A percentile compares a stretch with the other conserved stretches of the same genome.
Evolutionary conservation across 2,888 invertebrate genomes (phyloP).

Genomic region (Timema podura): DNA sequence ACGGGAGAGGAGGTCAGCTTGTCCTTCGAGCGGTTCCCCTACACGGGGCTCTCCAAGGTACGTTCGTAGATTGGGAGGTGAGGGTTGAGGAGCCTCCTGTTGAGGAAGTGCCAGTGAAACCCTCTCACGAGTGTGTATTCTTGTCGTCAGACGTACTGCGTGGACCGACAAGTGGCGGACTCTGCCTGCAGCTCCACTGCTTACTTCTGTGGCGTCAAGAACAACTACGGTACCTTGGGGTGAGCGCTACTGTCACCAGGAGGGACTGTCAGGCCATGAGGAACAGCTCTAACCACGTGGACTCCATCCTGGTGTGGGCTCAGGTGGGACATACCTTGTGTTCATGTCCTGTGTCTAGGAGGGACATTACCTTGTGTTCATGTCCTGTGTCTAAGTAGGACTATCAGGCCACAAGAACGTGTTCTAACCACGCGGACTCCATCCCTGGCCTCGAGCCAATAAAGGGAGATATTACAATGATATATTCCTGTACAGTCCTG

Average conservation of each 20-base stretch:
- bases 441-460: too few relatives aligned
- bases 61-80: conserved; percentile 29
- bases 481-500: too few relatives aligned
- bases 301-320: conserved; percentile 68
- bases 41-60: conserved; percentile 72
- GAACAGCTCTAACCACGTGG: conserved; percentile 54
- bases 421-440: too few relatives aligned
- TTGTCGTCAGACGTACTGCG: conserved; percentile 75
- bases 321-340: conserved; percentile 51
- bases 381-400: too few relatives aligned
- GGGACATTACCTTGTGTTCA: too few relatives aligned
- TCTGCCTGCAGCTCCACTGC: conserved; percentile 82
- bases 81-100: neutral
- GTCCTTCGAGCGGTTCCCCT: conserved; percentile 72
- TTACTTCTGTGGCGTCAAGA: conserved; percentile 73
- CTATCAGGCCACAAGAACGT: too few relatives aligned
- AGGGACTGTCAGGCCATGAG: conserved; percentile 60
- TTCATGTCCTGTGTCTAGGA: too few relatives aligned
- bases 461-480: too few relatives aligned
- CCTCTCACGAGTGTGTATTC: too few relatives aligned
- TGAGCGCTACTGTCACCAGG: conserved; percentile 60
- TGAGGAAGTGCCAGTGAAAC: too few relatives aligned
- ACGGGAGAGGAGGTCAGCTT: conserved; percentile 66
- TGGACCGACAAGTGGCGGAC: conserved; percentile 72
- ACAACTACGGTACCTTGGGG: conserved; percentile 72